Percentiles rank a stretch among this genome's conserved stretches.
phyloP scores from a whole-genome alignment of 2,113 vertebrate genomes.

The Trochalopteron elliotii region DNA sequence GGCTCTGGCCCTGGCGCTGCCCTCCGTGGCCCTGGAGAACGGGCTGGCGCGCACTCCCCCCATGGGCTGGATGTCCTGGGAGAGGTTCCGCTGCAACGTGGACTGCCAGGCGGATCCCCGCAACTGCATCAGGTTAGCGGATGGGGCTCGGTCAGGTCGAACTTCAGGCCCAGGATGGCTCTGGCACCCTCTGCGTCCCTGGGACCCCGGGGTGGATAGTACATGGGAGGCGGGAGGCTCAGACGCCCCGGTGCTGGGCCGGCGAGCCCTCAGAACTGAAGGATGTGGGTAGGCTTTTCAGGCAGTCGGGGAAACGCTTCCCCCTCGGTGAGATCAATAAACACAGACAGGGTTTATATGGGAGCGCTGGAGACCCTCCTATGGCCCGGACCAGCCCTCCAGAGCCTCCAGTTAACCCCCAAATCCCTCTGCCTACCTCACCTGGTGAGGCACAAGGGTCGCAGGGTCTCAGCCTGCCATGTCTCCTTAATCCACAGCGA shows the following conservation, averaged over 20 bases:
- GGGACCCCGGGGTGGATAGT: not conserved
- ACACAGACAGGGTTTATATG: accelerated
- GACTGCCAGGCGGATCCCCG: constrained; percentile 83
- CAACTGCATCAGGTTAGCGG: constrained; percentile 88
- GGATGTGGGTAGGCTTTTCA: not conserved
- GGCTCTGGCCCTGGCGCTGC: not conserved
- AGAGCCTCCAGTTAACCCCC: not conserved
- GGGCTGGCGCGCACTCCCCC: constrained; percentile 87
- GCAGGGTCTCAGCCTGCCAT: not conserved
- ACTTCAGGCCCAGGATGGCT: not conserved
- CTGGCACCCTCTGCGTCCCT: too few species aligned
- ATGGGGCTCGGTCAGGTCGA: not conserved
- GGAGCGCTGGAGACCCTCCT: not conserved
- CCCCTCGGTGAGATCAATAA: not conserved
- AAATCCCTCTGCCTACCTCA: not conserved
- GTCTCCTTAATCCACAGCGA: constrained; percentile 67
- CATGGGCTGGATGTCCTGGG: constrained; percentile 97
- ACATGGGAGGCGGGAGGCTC: not conserved
- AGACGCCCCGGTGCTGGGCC: too few species aligned
- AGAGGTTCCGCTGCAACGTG: constrained; percentile 88
- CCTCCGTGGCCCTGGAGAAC: constrained; percentile 79
- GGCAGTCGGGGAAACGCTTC: not conserved
- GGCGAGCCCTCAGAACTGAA: too few species aligned
- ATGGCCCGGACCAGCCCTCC: not conserved
- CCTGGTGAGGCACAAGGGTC: too few species aligned